phyloP scores from a whole-genome alignment of 2,113 vertebrate genomes.

The Formicarius rufipectus region DNA sequence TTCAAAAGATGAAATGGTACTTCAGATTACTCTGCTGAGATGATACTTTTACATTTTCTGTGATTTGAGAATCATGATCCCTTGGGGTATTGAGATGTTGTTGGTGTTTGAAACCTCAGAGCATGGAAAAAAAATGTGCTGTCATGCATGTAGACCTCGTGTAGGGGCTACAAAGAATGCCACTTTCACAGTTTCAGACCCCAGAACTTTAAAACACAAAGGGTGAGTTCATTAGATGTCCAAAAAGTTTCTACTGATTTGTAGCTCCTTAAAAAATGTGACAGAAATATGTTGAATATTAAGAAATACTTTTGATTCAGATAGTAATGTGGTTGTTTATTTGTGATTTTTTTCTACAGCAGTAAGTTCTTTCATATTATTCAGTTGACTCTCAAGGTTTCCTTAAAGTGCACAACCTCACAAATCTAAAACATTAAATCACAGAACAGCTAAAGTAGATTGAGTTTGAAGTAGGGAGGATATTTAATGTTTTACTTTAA shows the following conservation, averaged over 20 bases:
- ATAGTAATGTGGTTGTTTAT: background rate
- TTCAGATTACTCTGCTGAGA: background rate
- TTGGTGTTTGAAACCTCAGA: background rate
- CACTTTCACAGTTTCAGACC: background rate
- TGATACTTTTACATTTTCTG: background rate
- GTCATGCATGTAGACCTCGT: background rate
- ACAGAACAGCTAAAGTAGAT: background rate
- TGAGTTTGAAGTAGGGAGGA: background rate
- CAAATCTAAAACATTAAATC: background rate
- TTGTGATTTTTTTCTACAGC: background rate
- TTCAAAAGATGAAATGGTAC: background rate
- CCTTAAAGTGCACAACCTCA: background rate
- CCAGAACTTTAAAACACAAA: background rate
- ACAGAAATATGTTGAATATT: background rate
- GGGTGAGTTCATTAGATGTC: background rate
- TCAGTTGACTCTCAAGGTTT: background rate
- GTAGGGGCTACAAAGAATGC: background rate
- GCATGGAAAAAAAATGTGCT: background rate
- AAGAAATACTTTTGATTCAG: background rate
- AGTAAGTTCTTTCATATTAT: background rate
- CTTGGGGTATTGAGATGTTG: background rate
- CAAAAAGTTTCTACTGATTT: background rate
- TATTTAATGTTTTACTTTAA: background rate
- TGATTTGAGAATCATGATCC: background rate
- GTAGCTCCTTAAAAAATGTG: background rate